These are phyloP conservation scores for Gymnocheta viridis DNA, from an alignment of 2,888 invertebrate species.

Conservation along the genomic window DNA sequence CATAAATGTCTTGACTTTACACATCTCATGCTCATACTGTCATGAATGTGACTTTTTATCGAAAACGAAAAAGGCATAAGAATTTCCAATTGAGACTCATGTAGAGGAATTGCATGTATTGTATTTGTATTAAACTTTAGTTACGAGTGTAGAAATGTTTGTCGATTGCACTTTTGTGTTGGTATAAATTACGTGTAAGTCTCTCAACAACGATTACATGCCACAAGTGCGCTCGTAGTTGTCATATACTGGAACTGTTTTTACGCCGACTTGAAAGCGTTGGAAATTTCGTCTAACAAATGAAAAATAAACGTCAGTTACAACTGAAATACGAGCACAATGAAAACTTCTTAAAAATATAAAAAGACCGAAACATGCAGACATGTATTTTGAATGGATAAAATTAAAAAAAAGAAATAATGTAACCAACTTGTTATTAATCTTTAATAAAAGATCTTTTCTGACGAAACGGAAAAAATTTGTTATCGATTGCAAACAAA, in stretches of 20 bases:
- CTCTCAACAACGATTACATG: conserved; percentile 62
- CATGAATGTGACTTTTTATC: conserved; percentile 60
- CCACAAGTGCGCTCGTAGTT: conserved; percentile 56
- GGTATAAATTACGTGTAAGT: conserved; percentile 43
- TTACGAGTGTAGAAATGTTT: conserved; percentile 14
- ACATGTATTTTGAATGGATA: conserved; percentile 11
- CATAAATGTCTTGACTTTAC: conserved; percentile 68
- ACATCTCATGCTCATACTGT: conserved; percentile 60
- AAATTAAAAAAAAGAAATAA: neutral
- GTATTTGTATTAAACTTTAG: neutral
- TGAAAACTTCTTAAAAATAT: neutral
- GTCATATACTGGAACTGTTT: conserved; percentile 48
- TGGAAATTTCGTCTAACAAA: conserved; percentile 42
- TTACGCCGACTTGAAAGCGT: conserved; percentile 41
- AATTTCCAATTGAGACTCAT: conserved; percentile 27
- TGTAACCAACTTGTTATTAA: conserved; percentile 29
- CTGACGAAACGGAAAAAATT: no score
- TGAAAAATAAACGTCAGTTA: conserved; percentile 1
- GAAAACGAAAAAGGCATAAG: conserved; percentile 17
- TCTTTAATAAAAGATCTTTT: no score
- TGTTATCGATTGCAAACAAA: no score
- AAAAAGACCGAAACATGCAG: conserved; percentile 28
- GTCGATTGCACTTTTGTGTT: conserved; percentile 9
- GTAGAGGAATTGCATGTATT: neutral
- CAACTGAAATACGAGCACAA: neutral